Percentiles rank a stretch among this genome's conserved stretches.
These are phyloP conservation scores for Chorisops tibialis DNA, from an alignment of 2,888 invertebrate species.

Conservation along the genomic window DNA sequence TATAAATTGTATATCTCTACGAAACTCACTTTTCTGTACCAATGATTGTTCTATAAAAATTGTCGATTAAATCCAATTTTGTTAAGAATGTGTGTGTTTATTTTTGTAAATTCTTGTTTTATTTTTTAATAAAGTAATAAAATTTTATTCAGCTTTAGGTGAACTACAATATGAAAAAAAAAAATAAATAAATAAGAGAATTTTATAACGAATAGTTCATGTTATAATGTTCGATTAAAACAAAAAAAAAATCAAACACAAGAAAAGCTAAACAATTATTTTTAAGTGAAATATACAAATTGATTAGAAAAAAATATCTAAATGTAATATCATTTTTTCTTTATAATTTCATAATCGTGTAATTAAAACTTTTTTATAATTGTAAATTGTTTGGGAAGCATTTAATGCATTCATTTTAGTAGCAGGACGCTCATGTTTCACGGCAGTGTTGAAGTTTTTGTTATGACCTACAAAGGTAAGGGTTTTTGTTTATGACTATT, in stretches of 20 bases:
- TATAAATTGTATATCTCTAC: too few species aligned
- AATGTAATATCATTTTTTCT: background rate
- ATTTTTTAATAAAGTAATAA: slow-evolving; percentile 10
- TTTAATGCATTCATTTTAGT: slow-evolving; percentile 1
- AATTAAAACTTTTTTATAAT: slow-evolving; percentile 21
- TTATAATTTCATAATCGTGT: slow-evolving; percentile 19
- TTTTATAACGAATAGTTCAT: background rate
- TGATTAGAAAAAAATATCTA: background rate
- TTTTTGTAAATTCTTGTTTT: background rate
- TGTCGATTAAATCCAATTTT: background rate
- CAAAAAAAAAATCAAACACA: too few species aligned
- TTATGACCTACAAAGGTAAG: slow-evolving; percentile 18
- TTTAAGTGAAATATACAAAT: background rate
- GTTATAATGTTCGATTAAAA: background rate
- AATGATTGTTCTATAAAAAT: background rate
- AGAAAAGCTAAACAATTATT: background rate
- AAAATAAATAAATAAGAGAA: background rate
- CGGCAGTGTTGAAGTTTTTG: background rate
- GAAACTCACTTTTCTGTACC: slow-evolving; percentile 5
- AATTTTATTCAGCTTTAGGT: slow-evolving; percentile 17
- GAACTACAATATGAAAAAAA: background rate
- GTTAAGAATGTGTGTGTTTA: background rate
- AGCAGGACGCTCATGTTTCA: slow-evolving; percentile 1
- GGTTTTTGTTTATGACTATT: background rate
- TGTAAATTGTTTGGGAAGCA: slow-evolving; percentile 3